Base-by-base conservation (phyloP, 2,888 invertebrate species). In the Campopleginae sp. region DNA sequence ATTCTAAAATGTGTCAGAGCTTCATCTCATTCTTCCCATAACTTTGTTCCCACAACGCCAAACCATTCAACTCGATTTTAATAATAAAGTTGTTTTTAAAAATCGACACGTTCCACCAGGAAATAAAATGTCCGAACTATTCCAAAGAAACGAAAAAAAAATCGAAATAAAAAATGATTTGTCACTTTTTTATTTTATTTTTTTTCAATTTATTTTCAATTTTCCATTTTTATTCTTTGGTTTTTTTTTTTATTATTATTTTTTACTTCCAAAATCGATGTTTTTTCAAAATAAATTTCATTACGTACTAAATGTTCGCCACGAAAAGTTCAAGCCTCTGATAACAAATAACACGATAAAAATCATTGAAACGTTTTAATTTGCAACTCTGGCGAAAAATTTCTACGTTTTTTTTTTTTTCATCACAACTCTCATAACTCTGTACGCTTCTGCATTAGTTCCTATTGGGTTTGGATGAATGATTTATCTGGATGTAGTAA, bases 401-500 rank as follows among this genome's bases (percentile, higher is more conserved):
- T 2, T 54, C 14, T 0, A 27, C 27, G 14, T 14, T 58, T 58
- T 54, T 54, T 27, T 48, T 51, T 58, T 27, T 23, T 51, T 19
- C 38, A 19, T n/a, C 27, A 27, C n/a, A 17, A 27, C 14, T 38
- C 14, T 68, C 23, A 27, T 68, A 27, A 44, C 44, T 46, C 46
- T 2, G 5, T 46, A 68, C 3, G 27, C 27, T 61, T 14, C 70
- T 75, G 14, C 61, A 31, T 31, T 51, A 54, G n/a, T 48, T 72
- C 12, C 33, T 42, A 61, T 48, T 65, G 61, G 63, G 19, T 66
- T 51, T 51, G 65, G 51, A 54, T 46, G 23, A 44, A 61, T 48
- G 44, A 61, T 33, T 70, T 68, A 68, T 70, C 42, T 44, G 58
- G 10, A 19, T 58, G 58, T 70, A 58, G 70, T 65, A 54, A 44